These are phyloP conservation scores for Coelogynopora nodosa DNA, from an alignment of 2,888 invertebrate species.

Conservation along the genomic window DNA sequence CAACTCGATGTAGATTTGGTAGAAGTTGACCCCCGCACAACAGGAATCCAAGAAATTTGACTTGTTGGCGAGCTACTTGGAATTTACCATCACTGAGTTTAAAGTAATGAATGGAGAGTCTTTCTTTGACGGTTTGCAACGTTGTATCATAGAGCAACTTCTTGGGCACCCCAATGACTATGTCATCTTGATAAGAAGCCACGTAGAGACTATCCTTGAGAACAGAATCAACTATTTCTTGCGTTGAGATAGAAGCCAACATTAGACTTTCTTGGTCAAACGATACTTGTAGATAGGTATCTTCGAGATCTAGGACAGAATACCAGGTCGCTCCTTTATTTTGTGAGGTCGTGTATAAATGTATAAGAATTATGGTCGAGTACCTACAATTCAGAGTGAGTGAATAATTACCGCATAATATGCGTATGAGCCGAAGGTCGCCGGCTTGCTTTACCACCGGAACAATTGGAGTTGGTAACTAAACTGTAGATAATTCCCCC, in stretches of 20 bases:
- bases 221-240: conserved; percentile 33
- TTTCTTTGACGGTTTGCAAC: conserved; percentile 36
- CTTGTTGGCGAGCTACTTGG: not conserved
- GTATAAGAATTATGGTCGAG: conserved; percentile 29
- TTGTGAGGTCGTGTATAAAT: conserved; percentile 33
- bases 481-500: not conserved
- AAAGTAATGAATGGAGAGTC: not conserved
- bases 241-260: conserved; percentile 40
- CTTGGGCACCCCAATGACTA: conserved; percentile 1
- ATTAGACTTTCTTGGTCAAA: conserved; percentile 20
- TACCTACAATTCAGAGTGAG: conserved; percentile 38
- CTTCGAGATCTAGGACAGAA: conserved; percentile 38
- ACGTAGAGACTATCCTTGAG: conserved; percentile 39
- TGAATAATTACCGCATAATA: conserved; percentile 37
- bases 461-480: conserved; percentile 11
- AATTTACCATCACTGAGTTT: not conserved
- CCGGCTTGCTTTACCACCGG: conserved; percentile 34
- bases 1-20: not conserved
- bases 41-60: not conserved
- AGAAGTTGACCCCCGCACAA: not conserved
- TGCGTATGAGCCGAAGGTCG: not conserved
- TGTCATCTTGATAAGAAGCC: conserved; percentile 42
- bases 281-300: conserved; percentile 37
- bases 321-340: conserved; percentile 17
- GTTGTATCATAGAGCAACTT: not conserved